Evolutionary conservation across 1,140 invertebrate genomes (phyloP).

Genomic region (Popillia japonica): DNA sequence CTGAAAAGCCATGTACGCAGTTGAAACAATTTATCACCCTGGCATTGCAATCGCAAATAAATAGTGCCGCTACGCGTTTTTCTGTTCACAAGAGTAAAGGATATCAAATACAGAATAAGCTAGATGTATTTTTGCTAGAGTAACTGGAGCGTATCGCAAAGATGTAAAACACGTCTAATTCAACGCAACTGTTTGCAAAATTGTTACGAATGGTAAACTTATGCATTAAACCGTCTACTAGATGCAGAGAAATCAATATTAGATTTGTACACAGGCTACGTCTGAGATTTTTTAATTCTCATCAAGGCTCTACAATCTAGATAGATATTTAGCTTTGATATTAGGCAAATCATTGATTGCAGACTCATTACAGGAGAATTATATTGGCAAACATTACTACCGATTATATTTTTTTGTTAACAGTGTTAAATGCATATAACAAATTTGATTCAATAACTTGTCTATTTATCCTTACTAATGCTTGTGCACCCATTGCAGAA

Average conservation of each 20-base stretch:
- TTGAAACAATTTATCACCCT: constrained; percentile 1
- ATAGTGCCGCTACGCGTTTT: not conserved
- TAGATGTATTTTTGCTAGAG: constrained; percentile 24
- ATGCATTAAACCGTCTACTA: constrained; percentile 22
- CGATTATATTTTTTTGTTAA: no score
- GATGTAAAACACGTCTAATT: constrained; percentile 10
- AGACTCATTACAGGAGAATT: no score
- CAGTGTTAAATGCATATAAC: no score
- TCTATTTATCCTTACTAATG: no score
- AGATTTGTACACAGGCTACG: not conserved
- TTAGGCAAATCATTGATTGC: no score
- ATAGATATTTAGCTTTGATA: no score
- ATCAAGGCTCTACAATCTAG: no score
- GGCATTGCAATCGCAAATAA: not conserved
- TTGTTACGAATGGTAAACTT: constrained; percentile 33
- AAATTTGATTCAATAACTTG: no score
- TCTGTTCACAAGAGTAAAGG: not conserved
- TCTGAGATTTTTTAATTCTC: not conserved
- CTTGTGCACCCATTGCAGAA: no score
- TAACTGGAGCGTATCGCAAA: constrained; percentile 31
- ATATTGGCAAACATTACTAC: no score
- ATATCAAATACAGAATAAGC: constrained; percentile 13
- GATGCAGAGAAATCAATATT: constrained; percentile 6
- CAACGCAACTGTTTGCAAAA: constrained; percentile 27
- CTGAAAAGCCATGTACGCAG: not conserved